Evolutionary conservation across 2,888 invertebrate species (phyloP).

Genomic region (Orthosia gothica): DNA sequence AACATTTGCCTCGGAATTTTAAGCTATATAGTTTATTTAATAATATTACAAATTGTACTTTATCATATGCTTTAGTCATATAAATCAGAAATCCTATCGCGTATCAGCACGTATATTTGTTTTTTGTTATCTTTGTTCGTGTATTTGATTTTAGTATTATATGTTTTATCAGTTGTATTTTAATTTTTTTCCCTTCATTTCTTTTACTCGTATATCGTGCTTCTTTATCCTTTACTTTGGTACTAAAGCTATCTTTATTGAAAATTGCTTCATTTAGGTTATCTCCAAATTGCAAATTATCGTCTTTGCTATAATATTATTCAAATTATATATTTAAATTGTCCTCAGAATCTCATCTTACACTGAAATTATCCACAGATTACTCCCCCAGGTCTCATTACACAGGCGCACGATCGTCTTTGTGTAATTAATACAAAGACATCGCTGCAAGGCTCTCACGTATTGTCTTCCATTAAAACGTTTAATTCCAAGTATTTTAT

Average conservation of each 20-base stretch:
- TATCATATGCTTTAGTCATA: too few relatives aligned
- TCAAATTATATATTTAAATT: slow-evolving; percentile 12
- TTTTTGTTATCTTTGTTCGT: neutral
- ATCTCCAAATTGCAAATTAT: neutral
- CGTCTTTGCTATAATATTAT: neutral
- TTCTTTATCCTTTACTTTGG: neutral
- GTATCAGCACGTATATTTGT: neutral
- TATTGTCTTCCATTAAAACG: slow-evolving; percentile 72
- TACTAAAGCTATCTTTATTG: neutral
- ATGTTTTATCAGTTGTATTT: too few relatives aligned
- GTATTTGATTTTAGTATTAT: neutral
- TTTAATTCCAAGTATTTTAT: slow-evolving; percentile 57
- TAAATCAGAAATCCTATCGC: too few relatives aligned
- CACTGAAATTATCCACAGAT: slow-evolving; percentile 38
- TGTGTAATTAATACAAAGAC: slow-evolving; percentile 62
- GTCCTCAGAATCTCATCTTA: slow-evolving; percentile 16
- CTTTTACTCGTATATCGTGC: neutral
- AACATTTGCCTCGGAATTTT: too few relatives aligned
- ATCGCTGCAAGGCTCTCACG: slow-evolving; percentile 64
- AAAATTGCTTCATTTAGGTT: neutral
- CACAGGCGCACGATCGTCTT: slow-evolving; percentile 53
- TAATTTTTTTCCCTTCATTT: neutral
- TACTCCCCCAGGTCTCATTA: slow-evolving; percentile 57
- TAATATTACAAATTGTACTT: too few relatives aligned
- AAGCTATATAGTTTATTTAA: too few relatives aligned